phyloP scores from a whole-genome alignment of 2,888 invertebrate species.

The Leptothorax acervorum region DNA sequence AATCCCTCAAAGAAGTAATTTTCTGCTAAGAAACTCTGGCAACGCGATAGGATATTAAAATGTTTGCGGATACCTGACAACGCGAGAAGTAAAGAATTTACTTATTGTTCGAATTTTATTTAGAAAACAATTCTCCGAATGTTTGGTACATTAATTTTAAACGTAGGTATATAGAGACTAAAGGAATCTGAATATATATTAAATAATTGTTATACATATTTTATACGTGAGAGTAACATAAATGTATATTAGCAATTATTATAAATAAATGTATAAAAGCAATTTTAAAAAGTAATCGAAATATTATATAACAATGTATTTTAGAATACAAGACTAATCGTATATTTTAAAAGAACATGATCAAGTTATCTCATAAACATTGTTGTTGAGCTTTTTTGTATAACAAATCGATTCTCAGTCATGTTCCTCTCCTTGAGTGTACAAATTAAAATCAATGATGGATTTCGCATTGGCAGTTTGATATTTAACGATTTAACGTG shows the following conservation, averaged over 20 bases:
- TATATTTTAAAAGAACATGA: neutral
- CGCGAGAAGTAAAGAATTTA: neutral
- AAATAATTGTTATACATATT: neutral
- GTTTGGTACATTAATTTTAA: neutral
- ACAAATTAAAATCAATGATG: neutral
- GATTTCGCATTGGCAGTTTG: neutral
- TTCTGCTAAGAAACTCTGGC: slow-evolving; percentile 21
- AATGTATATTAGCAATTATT: neutral
- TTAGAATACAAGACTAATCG: neutral
- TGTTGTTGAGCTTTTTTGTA: neutral
- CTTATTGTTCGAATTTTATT: neutral
- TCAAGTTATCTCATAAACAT: neutral
- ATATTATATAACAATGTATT: neutral
- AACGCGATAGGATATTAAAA: slow-evolving; percentile 23
- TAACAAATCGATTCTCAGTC: neutral
- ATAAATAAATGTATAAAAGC: neutral
- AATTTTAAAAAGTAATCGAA: neutral
- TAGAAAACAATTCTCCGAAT: neutral
- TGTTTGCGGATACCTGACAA: neutral
- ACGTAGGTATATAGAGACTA: neutral
- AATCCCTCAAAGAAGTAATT: slow-evolving; percentile 32
- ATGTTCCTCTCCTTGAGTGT: neutral
- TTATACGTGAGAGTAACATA: neutral
- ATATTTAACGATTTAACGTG: neutral
- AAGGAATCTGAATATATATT: neutral